phyloP scores from a whole-genome alignment of 2,797 vertebrate species.

The Epinephelus awoara region DNA sequence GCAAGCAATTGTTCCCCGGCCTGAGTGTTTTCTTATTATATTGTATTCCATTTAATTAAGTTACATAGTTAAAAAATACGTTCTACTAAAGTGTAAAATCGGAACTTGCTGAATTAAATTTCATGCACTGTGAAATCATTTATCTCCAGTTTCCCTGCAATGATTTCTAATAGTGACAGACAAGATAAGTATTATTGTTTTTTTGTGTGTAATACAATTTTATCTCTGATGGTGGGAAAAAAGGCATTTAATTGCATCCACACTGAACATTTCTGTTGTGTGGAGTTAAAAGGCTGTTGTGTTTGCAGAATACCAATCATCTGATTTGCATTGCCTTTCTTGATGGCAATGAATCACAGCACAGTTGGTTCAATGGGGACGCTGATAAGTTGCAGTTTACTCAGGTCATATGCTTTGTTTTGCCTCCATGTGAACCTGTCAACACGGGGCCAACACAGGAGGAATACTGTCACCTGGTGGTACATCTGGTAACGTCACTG shows the following conservation, averaged over 20 bases:
- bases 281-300: conserved; percentile 19
- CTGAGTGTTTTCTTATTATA: background rate
- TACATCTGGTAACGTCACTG: conserved; percentile 44
- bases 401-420: conserved; percentile 36
- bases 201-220: conserved; percentile 32
- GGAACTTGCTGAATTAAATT: conserved; percentile 42
- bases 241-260: conserved; percentile 44
- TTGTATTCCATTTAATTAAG: conserved; percentile 22
- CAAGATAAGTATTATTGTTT: conserved; percentile 39
- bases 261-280: conserved; percentile 35
- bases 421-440: conserved; percentile 40
- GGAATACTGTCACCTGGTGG: conserved; percentile 78
- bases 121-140: conserved; percentile 28
- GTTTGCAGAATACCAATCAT: conserved; percentile 38
- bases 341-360: conserved; percentile 28
- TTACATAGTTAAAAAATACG: conserved; percentile 16
- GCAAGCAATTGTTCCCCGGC: background rate
- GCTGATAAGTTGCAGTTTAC: conserved; percentile 23
- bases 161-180: conserved; percentile 48
- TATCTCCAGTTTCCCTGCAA: conserved; percentile 34
- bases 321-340: conserved; percentile 41
- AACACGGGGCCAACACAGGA: conserved; percentile 38
- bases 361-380: conserved; percentile 4
- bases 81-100: conserved; percentile 28
- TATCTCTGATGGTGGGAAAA: conserved; percentile 41